Percentiles rank a stretch among this genome's conserved stretches.
Conservation (phyloP, 1,140 invertebrate genomes). For the Zaprionus taronus region DNA sequence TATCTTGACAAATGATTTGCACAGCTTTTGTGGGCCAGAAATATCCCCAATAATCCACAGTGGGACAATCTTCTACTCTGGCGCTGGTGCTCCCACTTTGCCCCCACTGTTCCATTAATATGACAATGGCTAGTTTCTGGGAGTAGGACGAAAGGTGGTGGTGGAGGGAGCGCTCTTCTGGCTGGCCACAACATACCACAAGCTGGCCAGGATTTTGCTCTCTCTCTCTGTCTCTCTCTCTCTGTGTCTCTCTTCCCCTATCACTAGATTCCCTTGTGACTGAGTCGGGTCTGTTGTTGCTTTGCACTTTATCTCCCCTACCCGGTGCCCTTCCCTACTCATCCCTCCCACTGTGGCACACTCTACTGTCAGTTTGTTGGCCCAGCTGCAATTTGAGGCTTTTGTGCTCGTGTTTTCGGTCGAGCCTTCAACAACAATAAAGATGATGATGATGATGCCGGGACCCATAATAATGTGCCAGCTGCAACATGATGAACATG, state of each 20-base stretch:
- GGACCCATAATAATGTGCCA: slow-evolving; percentile 20
- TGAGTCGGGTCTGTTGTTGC: not conserved
- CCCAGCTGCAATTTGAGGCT: slow-evolving; percentile 75
- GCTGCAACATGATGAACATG: slow-evolving; percentile 41
- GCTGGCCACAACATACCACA: not conserved
- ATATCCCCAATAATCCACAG: slow-evolving; percentile 31
- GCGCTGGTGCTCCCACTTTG: not conserved
- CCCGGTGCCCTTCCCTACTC: not conserved
- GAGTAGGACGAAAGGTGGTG: not conserved
- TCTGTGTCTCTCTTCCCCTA: not conserved
- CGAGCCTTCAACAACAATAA: slow-evolving; percentile 49
- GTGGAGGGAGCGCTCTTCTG: not conserved
- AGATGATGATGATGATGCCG: not conserved
- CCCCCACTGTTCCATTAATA: not conserved
- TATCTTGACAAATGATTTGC: slow-evolving; percentile 40
- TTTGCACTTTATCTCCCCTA: not conserved
- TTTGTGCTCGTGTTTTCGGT: slow-evolving; percentile 57
- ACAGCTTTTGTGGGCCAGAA: slow-evolving; percentile 19
- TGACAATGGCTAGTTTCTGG: slow-evolving; percentile 1
- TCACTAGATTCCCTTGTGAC: slow-evolving; percentile 3
- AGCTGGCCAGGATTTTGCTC: not conserved
- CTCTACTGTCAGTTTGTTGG: slow-evolving; percentile 53
- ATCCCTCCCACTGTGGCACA: not conserved
- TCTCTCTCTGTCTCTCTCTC: not conserved
- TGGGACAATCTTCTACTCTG: slow-evolving; percentile 11